Conservation (phyloP, 2,888 invertebrate genomes). For the Diaperis boleti region DNA sequence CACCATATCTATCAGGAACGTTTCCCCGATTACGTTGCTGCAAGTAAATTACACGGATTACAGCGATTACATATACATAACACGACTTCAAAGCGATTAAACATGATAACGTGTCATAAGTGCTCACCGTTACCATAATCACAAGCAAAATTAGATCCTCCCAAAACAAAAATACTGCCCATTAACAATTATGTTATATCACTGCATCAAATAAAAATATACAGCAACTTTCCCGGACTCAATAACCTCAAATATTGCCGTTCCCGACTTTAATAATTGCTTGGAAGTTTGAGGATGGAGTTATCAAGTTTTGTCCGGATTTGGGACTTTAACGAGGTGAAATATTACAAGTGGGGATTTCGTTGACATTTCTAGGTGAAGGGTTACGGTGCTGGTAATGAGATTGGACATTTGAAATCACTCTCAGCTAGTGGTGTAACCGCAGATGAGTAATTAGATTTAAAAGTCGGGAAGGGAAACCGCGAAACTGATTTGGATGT, state of each 20-base stretch:
- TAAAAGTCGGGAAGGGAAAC: conserved; percentile 7
- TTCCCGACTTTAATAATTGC: neutral
- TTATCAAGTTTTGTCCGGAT: neutral
- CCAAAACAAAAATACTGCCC: no score
- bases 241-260: neutral
- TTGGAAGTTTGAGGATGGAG: neutral
- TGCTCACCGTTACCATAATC: no score
- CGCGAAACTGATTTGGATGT: neutral
- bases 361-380: conserved; percentile 7
- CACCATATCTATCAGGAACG: neutral
- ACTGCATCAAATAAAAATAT: neutral
- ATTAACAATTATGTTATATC: no score
- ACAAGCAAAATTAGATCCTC: no score
- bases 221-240: neutral
- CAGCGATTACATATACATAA: neutral
- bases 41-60: neutral
- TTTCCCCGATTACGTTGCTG: neutral
- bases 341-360: conserved; percentile 21
- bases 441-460: conserved; percentile 27
- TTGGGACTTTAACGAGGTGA: neutral
- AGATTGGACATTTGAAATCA: conserved; percentile 33
- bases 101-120: neutral
- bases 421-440: conserved; percentile 21
- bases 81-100: neutral
- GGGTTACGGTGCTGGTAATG: conserved; percentile 19